phyloP scores from a whole-genome alignment of 1,140 invertebrate species.

The Pseudomyrmex pallidus region DNA sequence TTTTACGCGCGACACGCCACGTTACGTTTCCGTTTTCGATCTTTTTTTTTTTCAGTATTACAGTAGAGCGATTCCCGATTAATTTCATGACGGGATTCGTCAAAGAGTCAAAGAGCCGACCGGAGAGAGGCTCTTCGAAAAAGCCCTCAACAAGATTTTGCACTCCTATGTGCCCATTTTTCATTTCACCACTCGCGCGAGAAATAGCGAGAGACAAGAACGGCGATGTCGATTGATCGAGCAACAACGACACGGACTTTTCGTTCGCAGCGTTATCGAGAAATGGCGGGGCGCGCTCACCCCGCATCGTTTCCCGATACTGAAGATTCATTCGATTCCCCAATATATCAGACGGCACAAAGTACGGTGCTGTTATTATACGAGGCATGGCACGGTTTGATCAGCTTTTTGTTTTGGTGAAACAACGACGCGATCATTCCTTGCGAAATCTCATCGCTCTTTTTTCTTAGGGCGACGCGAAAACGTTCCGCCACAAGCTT shows the following conservation, averaged over 20 bases:
- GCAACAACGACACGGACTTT: conserved; percentile 60
- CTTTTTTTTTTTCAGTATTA: conserved; percentile 3
- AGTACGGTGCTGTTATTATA: conserved; percentile 7
- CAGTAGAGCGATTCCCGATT: conserved; percentile 55
- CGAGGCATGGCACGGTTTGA: too few relatives aligned
- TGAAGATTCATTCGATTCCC: conserved; percentile 1
- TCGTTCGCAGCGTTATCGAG: conserved; percentile 57
- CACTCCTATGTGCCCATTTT: conserved; percentile 62
- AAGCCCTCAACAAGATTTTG: conserved; percentile 57
- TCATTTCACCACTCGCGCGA: conserved; percentile 57
- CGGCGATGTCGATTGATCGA: conserved; percentile 61
- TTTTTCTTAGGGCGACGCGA: too few relatives aligned
- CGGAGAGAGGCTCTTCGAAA: conserved; percentile 12
- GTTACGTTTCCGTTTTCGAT: neutral
- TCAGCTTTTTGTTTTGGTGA: too few relatives aligned
- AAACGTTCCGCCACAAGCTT: neutral
- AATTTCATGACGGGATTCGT: conserved; percentile 26
- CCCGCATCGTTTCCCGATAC: conserved; percentile 50
- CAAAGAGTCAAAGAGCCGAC: conserved; percentile 57
- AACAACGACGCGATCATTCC: too few relatives aligned
- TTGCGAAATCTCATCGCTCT: too few relatives aligned
- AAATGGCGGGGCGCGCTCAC: conserved; percentile 13
- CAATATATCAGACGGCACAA: neutral
- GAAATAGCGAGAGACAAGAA: conserved; percentile 56
- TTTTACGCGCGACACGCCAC: neutral